Conservation (phyloP, 2,888 invertebrate species). For the Allolobophora icterica region DNA sequence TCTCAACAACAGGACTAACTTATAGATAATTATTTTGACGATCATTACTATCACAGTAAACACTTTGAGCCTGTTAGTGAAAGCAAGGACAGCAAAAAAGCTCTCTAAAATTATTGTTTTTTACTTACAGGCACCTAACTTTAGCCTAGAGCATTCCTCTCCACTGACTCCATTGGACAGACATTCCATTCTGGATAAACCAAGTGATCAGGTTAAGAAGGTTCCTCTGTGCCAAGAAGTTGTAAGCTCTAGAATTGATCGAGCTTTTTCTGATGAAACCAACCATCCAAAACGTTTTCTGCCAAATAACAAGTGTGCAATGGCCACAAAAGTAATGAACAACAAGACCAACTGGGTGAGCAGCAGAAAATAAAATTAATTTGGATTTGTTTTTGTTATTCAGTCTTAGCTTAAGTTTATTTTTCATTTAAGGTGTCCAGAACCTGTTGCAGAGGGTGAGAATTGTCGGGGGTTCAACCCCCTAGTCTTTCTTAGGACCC, state of each 20-base stretch:
- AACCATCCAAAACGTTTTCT: constrained; percentile 8
- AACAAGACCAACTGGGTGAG: not conserved
- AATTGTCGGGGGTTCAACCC: no score
- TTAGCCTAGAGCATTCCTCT: not conserved
- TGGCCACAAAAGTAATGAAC: not conserved
- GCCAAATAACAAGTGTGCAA: not conserved
- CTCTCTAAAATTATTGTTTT: not conserved
- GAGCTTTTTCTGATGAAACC: not conserved
- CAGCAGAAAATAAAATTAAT: not conserved
- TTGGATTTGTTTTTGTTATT: not conserved
- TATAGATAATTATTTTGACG: not conserved
- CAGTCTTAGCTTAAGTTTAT: not conserved
- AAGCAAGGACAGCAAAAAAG: not conserved
- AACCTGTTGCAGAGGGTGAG: not conserved
- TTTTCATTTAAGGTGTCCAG: not conserved
- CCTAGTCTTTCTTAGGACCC: no score
- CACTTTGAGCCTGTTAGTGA: not conserved
- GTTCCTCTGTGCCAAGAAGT: constrained; percentile 13
- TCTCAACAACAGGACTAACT: not conserved
- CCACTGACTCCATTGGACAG: not conserved
- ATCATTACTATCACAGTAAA: not conserved
- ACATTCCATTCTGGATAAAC: not conserved
- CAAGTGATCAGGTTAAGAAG: not conserved
- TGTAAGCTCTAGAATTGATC: not conserved
- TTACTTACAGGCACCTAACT: not conserved